Conservation (phyloP, 2,797 vertebrate species). For the Eupleurogrammus muticus region DNA sequence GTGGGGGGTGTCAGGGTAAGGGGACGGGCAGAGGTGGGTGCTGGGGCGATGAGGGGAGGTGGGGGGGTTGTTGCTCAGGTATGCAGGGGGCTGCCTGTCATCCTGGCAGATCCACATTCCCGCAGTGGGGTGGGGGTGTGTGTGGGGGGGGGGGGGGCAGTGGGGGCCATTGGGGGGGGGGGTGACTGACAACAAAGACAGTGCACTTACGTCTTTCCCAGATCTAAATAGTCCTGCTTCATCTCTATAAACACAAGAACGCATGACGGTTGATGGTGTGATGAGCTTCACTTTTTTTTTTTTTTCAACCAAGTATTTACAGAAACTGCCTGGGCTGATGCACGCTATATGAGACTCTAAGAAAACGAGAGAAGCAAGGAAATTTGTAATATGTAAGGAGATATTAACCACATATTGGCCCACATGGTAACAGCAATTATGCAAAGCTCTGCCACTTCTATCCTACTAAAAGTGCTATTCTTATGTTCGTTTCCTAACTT, state of each 20-base stretch:
- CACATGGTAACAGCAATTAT: constrained; percentile 9
- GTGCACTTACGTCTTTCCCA: constrained; percentile 67
- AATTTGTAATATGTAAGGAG: constrained; percentile 39
- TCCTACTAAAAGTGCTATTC: neutral
- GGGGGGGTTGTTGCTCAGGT: constrained; percentile 79
- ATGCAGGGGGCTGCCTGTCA: constrained; percentile 80
- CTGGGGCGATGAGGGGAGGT: constrained; percentile 48
- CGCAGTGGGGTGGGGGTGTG: constrained; percentile 56
- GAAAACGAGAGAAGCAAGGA: constrained; percentile 30
- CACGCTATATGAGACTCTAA: constrained; percentile 35
- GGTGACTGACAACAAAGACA: constrained; percentile 82
- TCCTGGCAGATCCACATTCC: constrained; percentile 80
- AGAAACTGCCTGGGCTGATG: constrained; percentile 33
- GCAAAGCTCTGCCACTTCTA: constrained; percentile 14
- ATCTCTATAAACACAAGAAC: constrained; percentile 41
- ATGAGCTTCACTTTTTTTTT: constrained; percentile 42
- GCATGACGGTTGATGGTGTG: constrained; percentile 38
- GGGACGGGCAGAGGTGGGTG: constrained; percentile 73
- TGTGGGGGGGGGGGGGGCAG: constrained; percentile 53
- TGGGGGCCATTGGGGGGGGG: constrained; percentile 38
- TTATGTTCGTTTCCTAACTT: neutral
- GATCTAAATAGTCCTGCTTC: constrained; percentile 77
- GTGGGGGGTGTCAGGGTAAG: constrained; percentile 41
- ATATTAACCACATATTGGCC: constrained; percentile 13
- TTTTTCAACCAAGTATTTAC: constrained; percentile 60